These are phyloP conservation scores for Tribolium freemani DNA, from an alignment of 2,888 invertebrate species.

Conservation along the genomic window DNA sequence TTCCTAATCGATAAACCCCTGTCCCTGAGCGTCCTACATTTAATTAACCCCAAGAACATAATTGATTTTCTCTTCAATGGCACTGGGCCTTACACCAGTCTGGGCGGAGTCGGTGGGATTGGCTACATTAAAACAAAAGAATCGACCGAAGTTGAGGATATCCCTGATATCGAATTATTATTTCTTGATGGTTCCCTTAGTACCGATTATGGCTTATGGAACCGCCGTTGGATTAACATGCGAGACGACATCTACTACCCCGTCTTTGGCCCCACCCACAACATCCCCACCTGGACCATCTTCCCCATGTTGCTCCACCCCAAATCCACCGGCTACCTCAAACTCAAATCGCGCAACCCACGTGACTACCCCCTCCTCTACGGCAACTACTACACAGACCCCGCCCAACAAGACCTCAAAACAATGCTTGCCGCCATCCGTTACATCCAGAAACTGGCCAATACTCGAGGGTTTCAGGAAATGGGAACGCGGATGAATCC, in stretches of 20 bases:
- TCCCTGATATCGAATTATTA: slow-evolving; percentile 62
- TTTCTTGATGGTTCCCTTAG: slow-evolving; percentile 72
- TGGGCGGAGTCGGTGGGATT: slow-evolving; percentile 67
- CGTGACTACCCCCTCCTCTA: slow-evolving; percentile 77
- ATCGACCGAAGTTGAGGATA: slow-evolving; percentile 55
- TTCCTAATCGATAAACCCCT: slow-evolving; percentile 70
- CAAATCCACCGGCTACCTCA: slow-evolving; percentile 77
- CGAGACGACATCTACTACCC: slow-evolving; percentile 57
- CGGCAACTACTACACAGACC: slow-evolving; percentile 66
- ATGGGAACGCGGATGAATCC: slow-evolving; percentile 64
- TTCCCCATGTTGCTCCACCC: slow-evolving; percentile 76
- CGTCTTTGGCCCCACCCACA: slow-evolving; percentile 68
- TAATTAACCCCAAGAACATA: slow-evolving; percentile 56
- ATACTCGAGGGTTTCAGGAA: slow-evolving; percentile 74
- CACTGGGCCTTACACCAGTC: slow-evolving; percentile 70
- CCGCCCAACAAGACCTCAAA: slow-evolving; percentile 68
- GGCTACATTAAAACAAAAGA: slow-evolving; percentile 61
- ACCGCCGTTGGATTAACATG: slow-evolving; percentile 65
- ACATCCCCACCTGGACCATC: slow-evolving; percentile 69
- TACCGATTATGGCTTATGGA: slow-evolving; percentile 70
- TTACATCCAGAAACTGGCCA: slow-evolving; percentile 71
- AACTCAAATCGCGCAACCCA: slow-evolving; percentile 80
- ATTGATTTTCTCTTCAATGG: slow-evolving; percentile 67
- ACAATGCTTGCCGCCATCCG: slow-evolving; percentile 70
- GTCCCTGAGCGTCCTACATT: slow-evolving; percentile 29